Conservation (phyloP, 2,113 vertebrate genomes). For the Cheilinus undulatus region DNA sequence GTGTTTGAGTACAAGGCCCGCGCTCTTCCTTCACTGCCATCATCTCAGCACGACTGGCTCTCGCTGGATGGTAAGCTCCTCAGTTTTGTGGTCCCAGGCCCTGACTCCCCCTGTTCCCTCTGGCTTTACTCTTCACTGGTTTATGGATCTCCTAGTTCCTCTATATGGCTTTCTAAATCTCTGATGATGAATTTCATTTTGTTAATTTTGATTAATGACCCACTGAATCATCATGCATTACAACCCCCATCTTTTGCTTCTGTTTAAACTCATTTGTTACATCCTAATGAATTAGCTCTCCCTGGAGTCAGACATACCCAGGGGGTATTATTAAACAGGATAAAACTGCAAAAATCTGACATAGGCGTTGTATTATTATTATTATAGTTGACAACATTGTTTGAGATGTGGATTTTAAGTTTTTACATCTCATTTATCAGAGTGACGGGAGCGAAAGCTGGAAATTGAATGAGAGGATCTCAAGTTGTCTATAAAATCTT, state of each 20-base stretch:
- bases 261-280: not conserved
- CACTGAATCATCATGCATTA: slow-evolving; percentile 12
- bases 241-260: slow-evolving; percentile 1
- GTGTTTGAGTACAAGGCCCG: slow-evolving; percentile 99
- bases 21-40: slow-evolving; percentile 95
- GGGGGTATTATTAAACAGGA: not conserved
- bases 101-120: not conserved
- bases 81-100: not conserved
- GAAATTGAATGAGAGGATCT: not conserved
- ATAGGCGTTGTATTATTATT: too few species aligned
- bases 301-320: not conserved
- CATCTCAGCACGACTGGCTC: slow-evolving; percentile 99
- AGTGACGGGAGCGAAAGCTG: not conserved
- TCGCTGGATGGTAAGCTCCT: slow-evolving; percentile 93
- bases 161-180: slow-evolving; percentile 9
- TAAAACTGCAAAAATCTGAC: not conserved
- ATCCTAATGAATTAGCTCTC: not conserved
- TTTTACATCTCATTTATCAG: not conserved
- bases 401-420: not conserved
- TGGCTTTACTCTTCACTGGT: not conserved
- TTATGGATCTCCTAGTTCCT: not conserved
- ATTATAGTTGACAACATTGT: too few species aligned
- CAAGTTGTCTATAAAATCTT: not conserved
- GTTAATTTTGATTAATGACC: slow-evolving; percentile 20
- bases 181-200: slow-evolving; percentile 4